These are phyloP conservation scores for Mimumesa dahlbomi DNA, from an alignment of 2,888 invertebrate genomes.

Conservation along the genomic window DNA sequence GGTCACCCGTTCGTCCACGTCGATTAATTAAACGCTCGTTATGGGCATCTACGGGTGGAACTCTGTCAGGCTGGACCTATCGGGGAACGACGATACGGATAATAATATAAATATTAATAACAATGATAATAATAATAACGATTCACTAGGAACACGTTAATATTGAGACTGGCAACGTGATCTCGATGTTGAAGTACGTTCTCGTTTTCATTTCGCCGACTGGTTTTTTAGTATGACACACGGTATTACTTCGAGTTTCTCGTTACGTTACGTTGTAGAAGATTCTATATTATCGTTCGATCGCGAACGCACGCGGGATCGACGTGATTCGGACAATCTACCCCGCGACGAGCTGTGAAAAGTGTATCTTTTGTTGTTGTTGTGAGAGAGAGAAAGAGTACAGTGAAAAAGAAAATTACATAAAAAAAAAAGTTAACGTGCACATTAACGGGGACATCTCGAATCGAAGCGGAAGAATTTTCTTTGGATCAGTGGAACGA, in stretches of 20 bases:
- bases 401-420: too few species aligned
- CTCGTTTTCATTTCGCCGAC: too few species aligned
- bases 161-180: neutral
- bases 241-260: too few species aligned
- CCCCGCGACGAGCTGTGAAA: slow-evolving; percentile 43
- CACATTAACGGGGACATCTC: neutral
- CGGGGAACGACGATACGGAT: neutral
- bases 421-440: slow-evolving; percentile 45
- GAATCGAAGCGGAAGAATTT: slow-evolving; percentile 28
- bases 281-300: neutral
- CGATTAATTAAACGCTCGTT: too few species aligned
- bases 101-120: too few species aligned
- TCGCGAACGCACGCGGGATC: slow-evolving; percentile 12
- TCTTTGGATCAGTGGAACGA: slow-evolving; percentile 40
- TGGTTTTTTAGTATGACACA: too few species aligned
- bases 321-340: slow-evolving; percentile 13
- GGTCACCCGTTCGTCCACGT: too few species aligned
- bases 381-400: slow-evolving; percentile 51
- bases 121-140: too few species aligned
- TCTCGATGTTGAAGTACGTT: neutral
- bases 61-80: neutral
- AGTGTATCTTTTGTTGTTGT: too few species aligned
- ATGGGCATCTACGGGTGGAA: neutral
- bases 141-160: too few species aligned
- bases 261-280: neutral